A percentile compares a stretch with the other conserved stretches of the same genome.
Conservation (phyloP, 2,888 invertebrate genomes). For the Ischnura elegans region DNA sequence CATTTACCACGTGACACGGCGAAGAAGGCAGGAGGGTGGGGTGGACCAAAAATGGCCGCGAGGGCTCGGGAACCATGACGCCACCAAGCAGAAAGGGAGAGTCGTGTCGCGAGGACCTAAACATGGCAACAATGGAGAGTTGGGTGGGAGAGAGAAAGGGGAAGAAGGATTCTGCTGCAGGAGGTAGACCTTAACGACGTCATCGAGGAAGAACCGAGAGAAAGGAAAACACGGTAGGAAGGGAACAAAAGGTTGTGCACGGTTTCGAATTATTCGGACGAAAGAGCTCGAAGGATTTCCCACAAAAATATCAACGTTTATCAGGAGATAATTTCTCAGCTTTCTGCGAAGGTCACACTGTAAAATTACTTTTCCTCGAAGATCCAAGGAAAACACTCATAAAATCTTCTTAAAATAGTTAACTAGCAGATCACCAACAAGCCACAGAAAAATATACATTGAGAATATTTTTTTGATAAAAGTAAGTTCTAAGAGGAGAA, state of each 20-base stretch:
- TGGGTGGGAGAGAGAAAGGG: neutral
- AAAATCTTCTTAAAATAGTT: no score
- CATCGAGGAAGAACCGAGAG: neutral
- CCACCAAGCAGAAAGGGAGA: neutral
- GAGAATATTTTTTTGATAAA: no score
- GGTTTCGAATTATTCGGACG: neutral
- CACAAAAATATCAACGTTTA: no score
- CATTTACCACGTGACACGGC: neutral
- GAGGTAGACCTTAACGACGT: neutral
- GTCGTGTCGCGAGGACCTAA: neutral
- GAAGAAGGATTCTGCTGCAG: neutral
- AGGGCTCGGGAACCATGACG: neutral
- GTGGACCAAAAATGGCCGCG: neutral
- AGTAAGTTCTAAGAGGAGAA: no score
- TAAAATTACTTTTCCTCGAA: no score
- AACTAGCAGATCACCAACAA: no score
- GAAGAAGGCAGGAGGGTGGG: neutral
- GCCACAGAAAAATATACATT: no score
- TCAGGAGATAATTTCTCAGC: no score
- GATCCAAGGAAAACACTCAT: no score
- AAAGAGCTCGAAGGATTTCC: no score
- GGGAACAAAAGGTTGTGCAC: neutral
- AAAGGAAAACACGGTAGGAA: neutral
- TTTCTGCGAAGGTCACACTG: no score
- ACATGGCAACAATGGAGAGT: neutral